Percentiles rank a stretch among this genome's conserved stretches.
These are phyloP conservation scores for Crambe crambe DNA, from an alignment of 37 sponge, comb jelly and placozoan genomes.

Conservation along the genomic window DNA sequence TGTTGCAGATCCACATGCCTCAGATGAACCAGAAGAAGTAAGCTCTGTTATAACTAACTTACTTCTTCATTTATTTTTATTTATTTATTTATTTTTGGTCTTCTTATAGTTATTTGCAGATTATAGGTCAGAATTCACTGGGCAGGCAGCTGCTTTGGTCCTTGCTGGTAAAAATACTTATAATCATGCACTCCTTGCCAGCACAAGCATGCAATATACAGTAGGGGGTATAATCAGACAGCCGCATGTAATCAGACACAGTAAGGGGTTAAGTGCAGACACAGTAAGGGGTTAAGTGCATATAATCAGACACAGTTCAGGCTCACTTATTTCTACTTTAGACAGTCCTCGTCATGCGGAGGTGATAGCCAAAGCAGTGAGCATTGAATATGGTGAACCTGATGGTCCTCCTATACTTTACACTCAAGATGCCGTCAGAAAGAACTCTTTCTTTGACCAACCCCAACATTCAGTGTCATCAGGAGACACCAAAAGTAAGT, in stretches of 20 bases:
- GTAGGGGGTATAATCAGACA: too few relatives aligned
- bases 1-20: constrained; percentile 7
- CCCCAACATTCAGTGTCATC: constrained; percentile 1
- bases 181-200: too few relatives aligned
- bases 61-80: too few relatives aligned
- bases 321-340: too few relatives aligned
- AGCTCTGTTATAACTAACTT: background rate
- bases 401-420: constrained; percentile 62
- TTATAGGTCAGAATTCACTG: constrained; percentile 57
- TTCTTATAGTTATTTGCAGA: constrained; percentile 55
- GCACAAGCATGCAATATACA: too few relatives aligned
- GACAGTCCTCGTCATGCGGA: constrained; percentile 76
- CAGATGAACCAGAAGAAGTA: background rate
- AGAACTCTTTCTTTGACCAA: constrained; percentile 31
- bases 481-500: constrained; percentile 66
- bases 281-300: background rate
- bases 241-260: too few relatives aligned
- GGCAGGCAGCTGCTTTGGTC: constrained; percentile 77
- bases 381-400: constrained; percentile 42
- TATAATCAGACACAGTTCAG: too few relatives aligned
- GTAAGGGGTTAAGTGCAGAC: too few relatives aligned
- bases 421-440: constrained; percentile 60
- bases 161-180: constrained; percentile 58
- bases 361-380: constrained; percentile 58
- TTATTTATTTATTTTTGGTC: too few relatives aligned